Evolutionary conservation across 2,113 vertebrate species (phyloP).

Genomic region (Glaucomys volans): DNA sequence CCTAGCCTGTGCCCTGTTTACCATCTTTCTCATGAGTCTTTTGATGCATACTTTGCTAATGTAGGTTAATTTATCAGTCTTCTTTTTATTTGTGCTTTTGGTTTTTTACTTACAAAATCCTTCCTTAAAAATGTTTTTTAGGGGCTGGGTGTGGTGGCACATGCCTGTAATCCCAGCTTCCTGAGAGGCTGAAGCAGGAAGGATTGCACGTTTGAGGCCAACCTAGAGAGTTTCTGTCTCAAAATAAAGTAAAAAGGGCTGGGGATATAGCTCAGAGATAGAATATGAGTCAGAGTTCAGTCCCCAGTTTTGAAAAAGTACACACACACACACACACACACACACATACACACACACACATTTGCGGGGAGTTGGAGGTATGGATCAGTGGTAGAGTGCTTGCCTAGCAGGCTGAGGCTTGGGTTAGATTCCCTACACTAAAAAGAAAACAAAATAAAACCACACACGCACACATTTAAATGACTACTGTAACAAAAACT

Average conservation of each 20-base stretch:
- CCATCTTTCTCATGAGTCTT: neutral
- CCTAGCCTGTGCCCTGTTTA: neutral
- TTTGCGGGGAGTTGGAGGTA: no score
- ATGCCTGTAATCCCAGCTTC: neutral
- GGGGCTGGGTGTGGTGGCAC: neutral
- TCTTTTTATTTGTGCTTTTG: neutral
- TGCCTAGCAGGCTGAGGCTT: no score
- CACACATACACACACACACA: neutral
- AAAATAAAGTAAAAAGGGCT: neutral
- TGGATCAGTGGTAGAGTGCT: no score
- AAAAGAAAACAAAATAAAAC: no score
- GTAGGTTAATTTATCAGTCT: neutral
- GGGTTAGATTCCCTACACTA: no score
- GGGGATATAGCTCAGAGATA: neutral
- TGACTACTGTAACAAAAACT: neutral
- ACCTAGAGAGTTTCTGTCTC: neutral
- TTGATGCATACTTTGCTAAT: neutral
- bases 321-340: no score
- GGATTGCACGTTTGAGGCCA: neutral
- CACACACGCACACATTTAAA: neutral
- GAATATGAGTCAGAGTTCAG: neutral
- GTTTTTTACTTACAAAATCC: neutral
- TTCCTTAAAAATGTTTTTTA: neutral
- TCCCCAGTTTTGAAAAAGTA: no score
- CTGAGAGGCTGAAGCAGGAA: neutral